Base-by-base conservation (phyloP, 2,888 invertebrate species). In the Perdita meconis region DNA sequence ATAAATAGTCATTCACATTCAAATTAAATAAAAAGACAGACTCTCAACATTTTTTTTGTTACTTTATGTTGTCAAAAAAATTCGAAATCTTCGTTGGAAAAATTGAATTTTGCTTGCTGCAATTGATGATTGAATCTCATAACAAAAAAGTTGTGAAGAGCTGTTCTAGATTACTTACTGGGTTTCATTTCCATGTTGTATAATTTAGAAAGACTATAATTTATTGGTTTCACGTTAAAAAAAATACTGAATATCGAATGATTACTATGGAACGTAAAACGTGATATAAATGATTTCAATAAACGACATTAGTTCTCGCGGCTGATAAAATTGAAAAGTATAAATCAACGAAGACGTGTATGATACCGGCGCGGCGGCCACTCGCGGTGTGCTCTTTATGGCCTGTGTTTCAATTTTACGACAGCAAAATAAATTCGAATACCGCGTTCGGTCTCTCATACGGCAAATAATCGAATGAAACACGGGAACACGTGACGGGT, bases 341-440 rank as follows among this genome's bases (percentile, higher is more conserved):
- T 56, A 56, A 56, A 56, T 56, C 56, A 36, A 19, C 5, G 16
- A 19, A 56, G 13, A 56, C 22, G 19, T 16, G 16, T 12, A 55
- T 34, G 53, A 19, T n/a, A 38, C 19, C 36, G 56, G 1, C 34
- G 1, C 36, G 56, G 1, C 34, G 1, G n/a, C 34, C 22, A 19
- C 24, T n/a, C n/a, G 24, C 16, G 19, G n/a, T 40, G 1, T 6
- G 8, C 12, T 22, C 16, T 34, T 26, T 34, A 19, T n/a, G 34
- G 34, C 8, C 19, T n/a, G 26, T 4, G 34, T 34, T 47, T 47
- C 34, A n/a, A 30, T 60, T 13, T 24, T 16, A 34, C 22, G 56
- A 2, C 47, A 34, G 47, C 1, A 16, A 51, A 51, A 51, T 36
- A 63, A 63, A 51, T 26, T 16, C 13, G 6, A 30, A 24, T 30